A percentile compares a stretch with the other conserved stretches of the same genome.
Evolutionary conservation across 2,888 invertebrate genomes (phyloP).

Genomic region (Ectemnius continuus): DNA sequence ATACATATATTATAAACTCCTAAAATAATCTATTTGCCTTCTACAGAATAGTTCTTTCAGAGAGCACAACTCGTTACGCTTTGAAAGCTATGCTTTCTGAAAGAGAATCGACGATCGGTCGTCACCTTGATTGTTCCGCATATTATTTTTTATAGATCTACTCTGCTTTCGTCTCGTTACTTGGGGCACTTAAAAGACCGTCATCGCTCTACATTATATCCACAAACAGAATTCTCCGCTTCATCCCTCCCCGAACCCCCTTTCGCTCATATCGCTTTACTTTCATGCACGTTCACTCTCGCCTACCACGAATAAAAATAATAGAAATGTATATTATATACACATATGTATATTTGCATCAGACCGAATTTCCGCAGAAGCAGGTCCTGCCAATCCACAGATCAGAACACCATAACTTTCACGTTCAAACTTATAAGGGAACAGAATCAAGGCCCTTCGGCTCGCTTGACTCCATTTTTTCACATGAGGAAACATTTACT

Average conservation of each 20-base stretch:
- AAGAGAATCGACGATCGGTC: constrained; percentile 15
- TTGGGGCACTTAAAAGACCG: constrained; percentile 46
- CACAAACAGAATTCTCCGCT: too few relatives aligned
- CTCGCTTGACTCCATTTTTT: too few relatives aligned
- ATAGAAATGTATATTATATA: constrained; percentile 23
- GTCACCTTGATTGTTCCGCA: constrained; percentile 7
- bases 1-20: constrained; percentile 17
- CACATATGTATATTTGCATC: constrained; percentile 13
- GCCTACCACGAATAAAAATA: constrained; percentile 13
- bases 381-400: neutral
- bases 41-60: constrained; percentile 16
- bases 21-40: constrained; percentile 23
- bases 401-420: too few relatives aligned
- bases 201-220: constrained; percentile 15
- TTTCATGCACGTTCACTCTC: constrained; percentile 11
- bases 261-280: neutral
- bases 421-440: too few relatives aligned
- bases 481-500: too few relatives aligned
- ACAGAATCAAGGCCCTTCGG: too few relatives aligned
- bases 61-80: neutral
- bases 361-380: neutral
- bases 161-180: constrained; percentile 18
- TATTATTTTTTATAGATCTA: constrained; percentile 42
- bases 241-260: neutral
- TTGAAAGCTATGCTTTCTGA: neutral